Percentiles rank a stretch among this genome's conserved stretches.
These are phyloP conservation scores for Leontocebus nigricollis DNA, from an alignment of 2,797 vertebrate species.

Conservation along the genomic window DNA sequence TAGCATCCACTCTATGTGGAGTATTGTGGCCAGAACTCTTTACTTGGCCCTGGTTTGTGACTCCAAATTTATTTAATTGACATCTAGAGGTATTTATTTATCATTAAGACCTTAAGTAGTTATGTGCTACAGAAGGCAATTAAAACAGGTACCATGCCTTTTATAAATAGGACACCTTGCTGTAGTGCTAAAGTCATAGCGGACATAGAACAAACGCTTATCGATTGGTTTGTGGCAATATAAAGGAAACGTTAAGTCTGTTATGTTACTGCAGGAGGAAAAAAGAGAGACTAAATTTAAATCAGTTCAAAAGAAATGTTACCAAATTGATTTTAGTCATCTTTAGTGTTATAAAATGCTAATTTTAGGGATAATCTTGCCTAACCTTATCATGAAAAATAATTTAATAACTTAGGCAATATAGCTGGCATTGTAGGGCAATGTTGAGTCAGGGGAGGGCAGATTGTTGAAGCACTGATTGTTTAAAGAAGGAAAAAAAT, in stretches of 20 bases:
- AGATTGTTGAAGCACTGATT: not conserved
- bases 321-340: conserved; percentile 36
- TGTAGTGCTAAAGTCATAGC: not conserved
- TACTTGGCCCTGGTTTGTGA: conserved; percentile 43
- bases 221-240: conserved; percentile 39
- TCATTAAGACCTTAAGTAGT: not conserved
- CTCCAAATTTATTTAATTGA: conserved; percentile 43
- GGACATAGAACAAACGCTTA: conserved; percentile 5
- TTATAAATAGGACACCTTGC: conserved; percentile 4
- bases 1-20: not conserved
- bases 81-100: conserved; percentile 44
- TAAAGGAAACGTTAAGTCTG: not conserved
- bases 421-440: not conserved
- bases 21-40: not conserved
- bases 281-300: not conserved
- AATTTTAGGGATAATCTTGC: conserved; percentile 22
- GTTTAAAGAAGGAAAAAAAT: not conserved
- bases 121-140: conserved; percentile 31
- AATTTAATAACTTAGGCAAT: not conserved
- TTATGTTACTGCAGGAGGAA: not conserved
- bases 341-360: not conserved
- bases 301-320: not conserved
- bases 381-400: not conserved
- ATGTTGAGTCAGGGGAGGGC: not conserved
- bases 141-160: not conserved